phyloP scores from a whole-genome alignment of 2,113 vertebrate species.

The Psophia crepitans region DNA sequence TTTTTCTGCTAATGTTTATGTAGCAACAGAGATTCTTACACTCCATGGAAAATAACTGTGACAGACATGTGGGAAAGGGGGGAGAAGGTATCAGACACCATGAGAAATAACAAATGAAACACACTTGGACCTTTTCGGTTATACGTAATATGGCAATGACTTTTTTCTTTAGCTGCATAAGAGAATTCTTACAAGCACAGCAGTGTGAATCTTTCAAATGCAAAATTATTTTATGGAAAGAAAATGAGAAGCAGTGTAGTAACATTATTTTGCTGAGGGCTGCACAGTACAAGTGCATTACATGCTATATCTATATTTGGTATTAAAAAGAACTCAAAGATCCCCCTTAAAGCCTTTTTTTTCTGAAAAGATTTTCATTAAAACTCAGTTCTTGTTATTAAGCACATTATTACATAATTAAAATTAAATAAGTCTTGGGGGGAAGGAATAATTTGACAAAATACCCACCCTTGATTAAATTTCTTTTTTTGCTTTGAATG shows the following conservation, averaged over 20 bases:
- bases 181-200: not conserved
- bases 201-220: not conserved
- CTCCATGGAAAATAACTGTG: not conserved
- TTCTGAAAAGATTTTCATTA: slow-evolving; percentile 45
- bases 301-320: slow-evolving; percentile 46
- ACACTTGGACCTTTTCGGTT: not conserved
- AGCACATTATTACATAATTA: slow-evolving; percentile 48
- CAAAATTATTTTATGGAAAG: not conserved
- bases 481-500: not conserved
- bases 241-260: not conserved
- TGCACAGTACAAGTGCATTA: not conserved
- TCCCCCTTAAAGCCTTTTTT: slow-evolving; percentile 22
- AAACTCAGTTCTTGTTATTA: slow-evolving; percentile 35
- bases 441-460: slow-evolving; percentile 29
- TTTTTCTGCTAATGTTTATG: not conserved
- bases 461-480: not conserved
- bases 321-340: slow-evolving; percentile 34
- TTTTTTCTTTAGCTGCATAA: not conserved
- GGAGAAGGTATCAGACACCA: accelerated
- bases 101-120: not conserved
- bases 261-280: slow-evolving; percentile 21
- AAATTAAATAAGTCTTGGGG: slow-evolving; percentile 51
- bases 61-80: accelerated
- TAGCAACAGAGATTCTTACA: not conserved
- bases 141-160: not conserved